phyloP scores from a whole-genome alignment of 2,888 invertebrate species.

The Pinctada fucata region DNA sequence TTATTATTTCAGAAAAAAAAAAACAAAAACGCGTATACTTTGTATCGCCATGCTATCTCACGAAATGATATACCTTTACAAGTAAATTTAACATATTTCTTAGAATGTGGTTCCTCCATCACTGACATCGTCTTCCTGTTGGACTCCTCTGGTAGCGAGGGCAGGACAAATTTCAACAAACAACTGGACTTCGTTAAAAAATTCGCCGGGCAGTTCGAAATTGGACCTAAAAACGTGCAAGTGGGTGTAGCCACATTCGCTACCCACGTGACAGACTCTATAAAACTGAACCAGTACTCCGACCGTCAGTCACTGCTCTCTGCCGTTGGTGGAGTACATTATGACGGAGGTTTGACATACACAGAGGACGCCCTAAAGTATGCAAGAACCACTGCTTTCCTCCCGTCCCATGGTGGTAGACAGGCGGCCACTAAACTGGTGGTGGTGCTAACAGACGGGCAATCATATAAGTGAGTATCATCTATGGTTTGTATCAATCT shows the following conservation, averaged over 20 bases:
- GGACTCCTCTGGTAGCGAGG: constrained; percentile 56
- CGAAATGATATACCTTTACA: too few species aligned
- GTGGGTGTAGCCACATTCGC: constrained; percentile 56
- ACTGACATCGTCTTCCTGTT: constrained; percentile 57
- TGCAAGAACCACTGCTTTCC: constrained; percentile 49
- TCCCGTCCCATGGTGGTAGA: constrained; percentile 47
- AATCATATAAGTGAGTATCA: constrained; percentile 38
- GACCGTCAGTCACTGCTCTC: constrained; percentile 43
- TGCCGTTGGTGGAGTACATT: constrained; percentile 47
- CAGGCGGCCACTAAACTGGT: constrained; percentile 48
- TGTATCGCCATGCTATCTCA: too few species aligned
- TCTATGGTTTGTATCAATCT: not conserved
- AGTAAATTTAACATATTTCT: not conserved
- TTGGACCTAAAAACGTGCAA: constrained; percentile 49
- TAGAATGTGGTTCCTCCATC: constrained; percentile 49
- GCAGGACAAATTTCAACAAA: constrained; percentile 47
- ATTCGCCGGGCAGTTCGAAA: constrained; percentile 48
- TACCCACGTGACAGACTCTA: constrained; percentile 40
- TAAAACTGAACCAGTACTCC: constrained; percentile 51
- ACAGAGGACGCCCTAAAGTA: constrained; percentile 51
- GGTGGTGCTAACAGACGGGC: constrained; percentile 55
- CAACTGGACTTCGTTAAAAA: constrained; percentile 51
- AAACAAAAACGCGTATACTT: too few species aligned
- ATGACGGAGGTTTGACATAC: constrained; percentile 51
- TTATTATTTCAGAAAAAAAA: too few species aligned